Base-by-base conservation (phyloP, 2,113 vertebrate genomes). In the Bubo scandiacus region DNA sequence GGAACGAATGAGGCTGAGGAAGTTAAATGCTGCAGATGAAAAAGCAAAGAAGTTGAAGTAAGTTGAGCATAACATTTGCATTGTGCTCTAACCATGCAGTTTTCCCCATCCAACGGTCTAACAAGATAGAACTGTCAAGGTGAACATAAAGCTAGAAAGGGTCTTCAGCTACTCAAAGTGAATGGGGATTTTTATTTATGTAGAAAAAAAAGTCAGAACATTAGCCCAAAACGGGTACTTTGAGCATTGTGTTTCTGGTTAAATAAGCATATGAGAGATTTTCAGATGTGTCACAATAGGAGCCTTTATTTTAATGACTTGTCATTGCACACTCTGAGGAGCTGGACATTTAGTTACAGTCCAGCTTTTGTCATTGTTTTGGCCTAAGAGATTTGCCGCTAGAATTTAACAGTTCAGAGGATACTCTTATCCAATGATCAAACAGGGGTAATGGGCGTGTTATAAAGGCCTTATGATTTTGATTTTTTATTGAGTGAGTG, bases 1-100 rank as follows among this genome's bases (percentile, higher is more conserved):
- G 82, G 98, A 99, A 52, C 95, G 98, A 58, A 99, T 99, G 98
- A 84, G 98, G 83, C 96, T 99, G 47, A 96, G 98, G 88, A 99
- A 99, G 96, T 97, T 98, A 70, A 98, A 98, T 87, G 97, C 96
- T 32, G 98, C 98, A 4, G 98, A 99, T 25, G 98, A 98, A 78
- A 98, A 97, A 82, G 98, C 97, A 61, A 87, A 52, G 78, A 99
- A 98, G 67, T 95, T 98, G 52, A 98, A 98, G 98, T 98, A 95
- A 98, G 98, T 74, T 42, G 73, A 67, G 49, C 36, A 15, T 30
- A 11, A 5, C 13, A 5, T 26, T 34, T 13, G 6, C 16, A 15
- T 21, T 12, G 5, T 32, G 32, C 32, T 66, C 47, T 57, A 62
- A 42, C 21, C 8, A 4, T 29, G 25, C 49, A 32, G 38, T 59